A percentile compares a stretch with the other conserved stretches of the same genome.
Evolutionary conservation across 2,888 invertebrate genomes (phyloP).

Genomic region (Baccha elongata): DNA sequence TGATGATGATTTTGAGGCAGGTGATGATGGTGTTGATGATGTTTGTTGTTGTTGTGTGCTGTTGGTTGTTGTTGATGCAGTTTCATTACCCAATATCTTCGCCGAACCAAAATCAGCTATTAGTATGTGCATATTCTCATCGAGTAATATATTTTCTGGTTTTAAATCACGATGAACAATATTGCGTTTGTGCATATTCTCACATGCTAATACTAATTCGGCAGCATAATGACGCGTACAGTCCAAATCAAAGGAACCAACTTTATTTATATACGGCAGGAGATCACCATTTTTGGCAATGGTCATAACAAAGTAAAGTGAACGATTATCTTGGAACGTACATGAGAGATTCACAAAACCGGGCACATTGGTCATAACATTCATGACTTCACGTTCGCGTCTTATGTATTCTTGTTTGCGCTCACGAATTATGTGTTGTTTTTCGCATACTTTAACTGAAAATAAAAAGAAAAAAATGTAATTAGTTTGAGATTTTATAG

Average conservation of each 20-base stretch:
- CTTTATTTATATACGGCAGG: conserved; percentile 94
- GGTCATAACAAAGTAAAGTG: conserved; percentile 97
- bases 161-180: conserved; percentile 98
- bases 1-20: conserved; percentile 42
- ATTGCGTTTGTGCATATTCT: conserved; percentile 93
- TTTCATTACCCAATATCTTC: conserved; percentile 86
- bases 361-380: conserved; percentile 90
- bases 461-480: conserved; percentile 56
- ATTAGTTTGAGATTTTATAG: background rate
- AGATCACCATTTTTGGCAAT: conserved; percentile 98
- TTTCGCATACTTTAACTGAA: conserved; percentile 98
- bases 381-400: conserved; percentile 96
- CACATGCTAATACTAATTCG: conserved; percentile 95
- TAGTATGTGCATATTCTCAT: conserved; percentile 97
- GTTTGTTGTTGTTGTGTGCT: conserved; percentile 15
- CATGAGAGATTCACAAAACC: conserved; percentile 97
- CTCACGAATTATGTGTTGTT: conserved; percentile 95
- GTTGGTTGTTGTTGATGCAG: background rate
- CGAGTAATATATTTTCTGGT: conserved; percentile 97
- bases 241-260: conserved; percentile 93
- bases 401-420: conserved; percentile 96
- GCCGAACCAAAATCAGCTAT: conserved; percentile 99
- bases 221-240: conserved; percentile 97
- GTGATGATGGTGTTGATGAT: conserved; percentile 37
- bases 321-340: conserved; percentile 97